These are phyloP conservation scores for Acomys russatus DNA, from an alignment of 2,797 vertebrate species.

Conservation along the genomic window DNA sequence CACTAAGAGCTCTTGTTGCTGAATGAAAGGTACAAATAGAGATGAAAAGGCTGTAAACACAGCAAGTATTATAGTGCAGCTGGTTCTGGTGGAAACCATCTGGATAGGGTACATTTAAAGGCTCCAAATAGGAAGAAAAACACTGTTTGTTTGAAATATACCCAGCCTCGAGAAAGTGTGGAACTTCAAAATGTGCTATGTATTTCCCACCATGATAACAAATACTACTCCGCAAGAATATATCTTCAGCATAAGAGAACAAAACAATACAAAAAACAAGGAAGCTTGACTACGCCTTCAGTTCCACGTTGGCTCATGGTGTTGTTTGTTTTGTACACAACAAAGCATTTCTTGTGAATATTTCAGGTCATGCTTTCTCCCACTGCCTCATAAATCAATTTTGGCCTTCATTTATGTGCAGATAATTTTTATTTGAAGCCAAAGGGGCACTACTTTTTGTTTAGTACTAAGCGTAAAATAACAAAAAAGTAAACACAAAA, in stretches of 20 bases:
- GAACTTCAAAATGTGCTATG: conserved; percentile 12
- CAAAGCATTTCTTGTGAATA: conserved; percentile 22
- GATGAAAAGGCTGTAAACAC: conserved; percentile 41
- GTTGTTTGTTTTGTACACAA: neutral
- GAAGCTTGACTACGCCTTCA: conserved; percentile 1
- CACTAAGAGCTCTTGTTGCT: conserved; percentile 43
- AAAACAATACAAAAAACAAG: neutral
- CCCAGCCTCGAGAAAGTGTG: neutral
- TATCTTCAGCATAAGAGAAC: neutral
- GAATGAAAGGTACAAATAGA: conserved; percentile 36
- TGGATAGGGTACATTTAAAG: conserved; percentile 30
- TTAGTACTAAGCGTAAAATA: neutral
- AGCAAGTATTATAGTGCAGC: neutral
- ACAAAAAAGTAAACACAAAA: neutral
- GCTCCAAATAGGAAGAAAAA: conserved; percentile 4
- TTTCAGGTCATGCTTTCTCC: conserved; percentile 13
- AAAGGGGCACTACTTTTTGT: neutral
- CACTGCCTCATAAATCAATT: conserved; percentile 17
- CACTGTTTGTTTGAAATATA: neutral
- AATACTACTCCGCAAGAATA: conserved; percentile 13
- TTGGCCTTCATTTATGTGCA: neutral
- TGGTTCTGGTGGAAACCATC: conserved; percentile 23
- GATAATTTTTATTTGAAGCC: neutral
- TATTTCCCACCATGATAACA: neutral
- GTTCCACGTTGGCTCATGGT: neutral